These are phyloP conservation scores for Cottus gobio DNA, from an alignment of 2,113 vertebrate species.

Conservation along the genomic window DNA sequence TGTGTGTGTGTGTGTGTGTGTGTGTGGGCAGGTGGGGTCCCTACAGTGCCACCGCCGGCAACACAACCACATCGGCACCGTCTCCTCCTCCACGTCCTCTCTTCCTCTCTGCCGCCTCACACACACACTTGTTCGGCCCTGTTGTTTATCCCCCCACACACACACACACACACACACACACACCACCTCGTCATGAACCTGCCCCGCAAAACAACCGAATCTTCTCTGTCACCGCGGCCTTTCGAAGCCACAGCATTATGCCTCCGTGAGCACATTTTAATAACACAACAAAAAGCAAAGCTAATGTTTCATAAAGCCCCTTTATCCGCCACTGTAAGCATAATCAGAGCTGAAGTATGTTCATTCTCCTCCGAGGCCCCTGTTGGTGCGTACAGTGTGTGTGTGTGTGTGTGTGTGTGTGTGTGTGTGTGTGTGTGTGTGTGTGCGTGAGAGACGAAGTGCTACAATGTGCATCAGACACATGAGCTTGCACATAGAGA, in stretches of 20 bases:
- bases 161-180: constrained; percentile 10
- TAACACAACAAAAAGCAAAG: neutral
- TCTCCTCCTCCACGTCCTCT: constrained; percentile 8
- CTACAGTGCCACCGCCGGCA: constrained; percentile 40
- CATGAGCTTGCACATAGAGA: constrained; percentile 72
- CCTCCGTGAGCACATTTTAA: constrained; percentile 43
- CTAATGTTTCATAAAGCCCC: constrained; percentile 46
- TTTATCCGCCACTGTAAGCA: constrained; percentile 35
- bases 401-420: constrained; percentile 46
- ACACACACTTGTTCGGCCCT: constrained; percentile 27
- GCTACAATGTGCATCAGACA: constrained; percentile 78
- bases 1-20: constrained; percentile 12
- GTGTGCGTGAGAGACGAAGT: constrained; percentile 62
- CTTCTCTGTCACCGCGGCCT: constrained; percentile 22
- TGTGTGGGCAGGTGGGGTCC: constrained; percentile 21
- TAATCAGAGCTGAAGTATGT: constrained; percentile 69
- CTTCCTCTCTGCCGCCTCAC: constrained; percentile 2
- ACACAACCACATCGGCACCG: constrained; percentile 40
- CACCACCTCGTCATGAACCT: constrained; percentile 28
- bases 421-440: constrained; percentile 56
- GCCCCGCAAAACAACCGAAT: constrained; percentile 13
- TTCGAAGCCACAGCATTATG: constrained; percentile 6
- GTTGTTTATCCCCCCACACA: constrained; percentile 40
- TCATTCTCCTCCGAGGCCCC: constrained; percentile 74
- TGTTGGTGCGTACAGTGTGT: constrained; percentile 52